Base-by-base conservation (phyloP, 1,140 invertebrate species). In the Magallana angulata region DNA sequence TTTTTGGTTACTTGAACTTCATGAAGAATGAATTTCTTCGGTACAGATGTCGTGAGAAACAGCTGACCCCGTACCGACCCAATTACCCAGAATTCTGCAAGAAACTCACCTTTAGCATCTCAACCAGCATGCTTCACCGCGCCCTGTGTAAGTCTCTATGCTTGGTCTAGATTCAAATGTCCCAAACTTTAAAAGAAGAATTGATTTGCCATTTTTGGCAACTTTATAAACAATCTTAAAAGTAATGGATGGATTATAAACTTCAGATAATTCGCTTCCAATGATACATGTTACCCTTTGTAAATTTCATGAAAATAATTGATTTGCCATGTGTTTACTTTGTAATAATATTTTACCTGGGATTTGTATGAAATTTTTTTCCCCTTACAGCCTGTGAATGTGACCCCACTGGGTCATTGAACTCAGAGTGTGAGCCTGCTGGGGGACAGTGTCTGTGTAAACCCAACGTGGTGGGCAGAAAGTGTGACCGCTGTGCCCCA, bases 391-490 rank as follows among this genome's bases (percentile, higher is more conserved):
- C 96, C 58, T 99, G 98, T 94, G 96, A 98, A 84, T 99, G 99
- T 95, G 98, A 99, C 94, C 97, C 97, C 0, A 99, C 98, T 48
- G 99, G 99, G 58, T 99, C 98, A 8, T 93, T 97, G 60, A 99
- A 98, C 96, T 96, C 97, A 90, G 96, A 98, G 87, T 99, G 99
- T 95, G 96, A 97, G 86, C 94, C 96, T 36, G 96, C 97, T 87
- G 99, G 98, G 24, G 99, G 99, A 81, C 96, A 96, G 91, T 99
- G 99, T 95, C 96, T 97, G 18, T 99, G 99, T 95, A 99, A 99
- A 93, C 96, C 97, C 3, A 98, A 99, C 94, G 98, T 99, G 57
- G 97, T 99, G 59, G 98, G 98, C 5, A 96, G 98, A 60, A 90
- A 96, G 87, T 99, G 99, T 95, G 98, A 99, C 93, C 96, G 97